Percentiles rank a stretch among this genome's conserved stretches.
Evolutionary conservation across 1,140 invertebrate species (phyloP).

Genomic region (Ostrea edulis): DNA sequence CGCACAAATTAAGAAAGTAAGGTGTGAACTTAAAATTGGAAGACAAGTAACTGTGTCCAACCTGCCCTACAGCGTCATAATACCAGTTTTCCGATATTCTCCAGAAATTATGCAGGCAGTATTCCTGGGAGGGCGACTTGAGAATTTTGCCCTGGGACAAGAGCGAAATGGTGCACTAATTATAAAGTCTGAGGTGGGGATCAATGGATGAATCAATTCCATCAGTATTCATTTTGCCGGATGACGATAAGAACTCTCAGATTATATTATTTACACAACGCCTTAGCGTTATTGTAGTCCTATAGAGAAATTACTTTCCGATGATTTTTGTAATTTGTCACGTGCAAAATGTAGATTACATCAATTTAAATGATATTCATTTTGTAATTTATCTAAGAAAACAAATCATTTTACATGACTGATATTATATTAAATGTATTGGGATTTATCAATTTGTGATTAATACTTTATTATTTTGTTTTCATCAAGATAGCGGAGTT

Average conservation of each 20-base stretch:
- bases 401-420: not conserved
- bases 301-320: too few relatives aligned
- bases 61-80: not conserved
- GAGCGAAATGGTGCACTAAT: slow-evolving; percentile 34
- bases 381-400: not conserved
- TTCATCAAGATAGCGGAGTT: not conserved
- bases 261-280: slow-evolving; percentile 19
- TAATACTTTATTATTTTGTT: not conserved
- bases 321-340: not conserved
- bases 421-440: not conserved
- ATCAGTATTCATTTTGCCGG: not conserved
- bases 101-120: slow-evolving; percentile 6
- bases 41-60: not conserved
- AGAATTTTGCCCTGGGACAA: slow-evolving; percentile 27
- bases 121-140: not conserved
- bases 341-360: not conserved
- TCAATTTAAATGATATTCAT: not conserved
- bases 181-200: slow-evolving; percentile 27
- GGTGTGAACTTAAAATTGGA: slow-evolving; percentile 32
- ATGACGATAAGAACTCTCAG: not conserved
- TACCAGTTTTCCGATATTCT: not conserved
- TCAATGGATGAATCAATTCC: slow-evolving; percentile 9
- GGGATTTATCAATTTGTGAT: not conserved
- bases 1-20: slow-evolving; percentile 2
- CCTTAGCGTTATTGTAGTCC: not conserved